These are phyloP conservation scores for Moxostoma hubbsi DNA, from an alignment of 2,797 vertebrate species.

Conservation along the genomic window DNA sequence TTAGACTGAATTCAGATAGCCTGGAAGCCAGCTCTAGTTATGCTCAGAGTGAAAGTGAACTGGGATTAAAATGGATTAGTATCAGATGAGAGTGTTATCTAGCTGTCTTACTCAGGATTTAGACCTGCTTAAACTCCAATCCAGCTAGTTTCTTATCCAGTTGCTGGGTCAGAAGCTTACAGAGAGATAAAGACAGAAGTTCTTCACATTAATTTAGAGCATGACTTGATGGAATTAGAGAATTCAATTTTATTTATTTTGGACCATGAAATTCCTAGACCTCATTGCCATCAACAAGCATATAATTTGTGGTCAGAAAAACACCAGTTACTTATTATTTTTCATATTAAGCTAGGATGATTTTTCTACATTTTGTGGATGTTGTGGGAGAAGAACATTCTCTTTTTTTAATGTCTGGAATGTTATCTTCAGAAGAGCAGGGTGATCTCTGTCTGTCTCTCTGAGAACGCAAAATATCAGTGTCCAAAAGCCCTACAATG, in stretches of 20 bases:
- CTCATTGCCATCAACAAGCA: neutral
- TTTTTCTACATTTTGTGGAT: neutral
- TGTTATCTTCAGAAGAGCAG: conserved; percentile 25
- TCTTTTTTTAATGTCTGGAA: neutral
- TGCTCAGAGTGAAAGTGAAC: conserved; percentile 39
- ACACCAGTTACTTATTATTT: neutral
- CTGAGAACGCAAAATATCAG: conserved; percentile 10
- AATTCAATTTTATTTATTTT: neutral
- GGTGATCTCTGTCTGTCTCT: neutral
- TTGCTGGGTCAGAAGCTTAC: conserved; percentile 17
- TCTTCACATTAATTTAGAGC: neutral
- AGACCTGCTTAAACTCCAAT: conserved; percentile 39
- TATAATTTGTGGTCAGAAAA: conserved; percentile 1
- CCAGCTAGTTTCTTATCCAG: conserved; percentile 37
- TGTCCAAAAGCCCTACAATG: too few species aligned
- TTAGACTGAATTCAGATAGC: conserved; percentile 30
- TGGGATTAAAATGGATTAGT: conserved; percentile 51
- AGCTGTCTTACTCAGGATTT: conserved; percentile 27
- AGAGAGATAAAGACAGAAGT: neutral
- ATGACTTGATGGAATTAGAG: neutral
- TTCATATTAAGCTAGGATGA: neutral
- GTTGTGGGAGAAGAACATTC: neutral
- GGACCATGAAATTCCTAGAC: neutral
- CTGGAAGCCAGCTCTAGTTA: neutral
- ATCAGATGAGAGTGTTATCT: conserved; percentile 43